Conservation (phyloP, 1,140 invertebrate species). For the Manduca sexta region DNA sequence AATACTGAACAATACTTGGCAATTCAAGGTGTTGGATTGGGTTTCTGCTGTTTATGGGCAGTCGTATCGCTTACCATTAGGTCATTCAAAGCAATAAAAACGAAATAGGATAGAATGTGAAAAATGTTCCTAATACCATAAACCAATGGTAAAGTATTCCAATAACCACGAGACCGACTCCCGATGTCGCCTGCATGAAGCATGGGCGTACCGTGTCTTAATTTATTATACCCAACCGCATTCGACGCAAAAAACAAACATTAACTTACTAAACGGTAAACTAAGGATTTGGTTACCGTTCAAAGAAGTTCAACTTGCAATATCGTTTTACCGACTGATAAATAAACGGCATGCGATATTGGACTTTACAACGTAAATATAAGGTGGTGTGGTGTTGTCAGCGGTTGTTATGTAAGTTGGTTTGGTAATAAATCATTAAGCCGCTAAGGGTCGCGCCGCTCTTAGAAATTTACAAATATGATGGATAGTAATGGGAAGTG, state of each 20-base stretch:
- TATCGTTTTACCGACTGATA: background rate
- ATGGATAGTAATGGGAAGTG: conserved; percentile 56
- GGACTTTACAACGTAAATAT: too few species aligned
- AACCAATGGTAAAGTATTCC: background rate
- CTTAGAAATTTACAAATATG: conserved; percentile 46
- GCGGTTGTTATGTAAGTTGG: conserved; percentile 1
- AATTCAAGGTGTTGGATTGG: too few species aligned
- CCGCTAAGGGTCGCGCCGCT: conserved; percentile 29
- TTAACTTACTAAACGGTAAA: conserved; percentile 63
- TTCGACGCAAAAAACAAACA: conserved; percentile 45
- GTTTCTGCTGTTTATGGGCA: too few species aligned
- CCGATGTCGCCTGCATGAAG: conserved; percentile 32
- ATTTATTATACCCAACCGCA: conserved; percentile 53
- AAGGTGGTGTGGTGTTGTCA: background rate
- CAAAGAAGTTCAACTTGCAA: conserved; percentile 32
- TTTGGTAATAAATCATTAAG: conserved; percentile 48
- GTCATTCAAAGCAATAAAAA: too few species aligned
- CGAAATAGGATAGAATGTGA: too few species aligned
- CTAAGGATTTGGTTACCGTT: conserved; percentile 53
- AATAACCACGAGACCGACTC: conserved; percentile 4
- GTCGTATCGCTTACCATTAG: too few species aligned
- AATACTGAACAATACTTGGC: too few species aligned
- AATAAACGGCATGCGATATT: conserved; percentile 8
- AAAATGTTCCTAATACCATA: background rate
- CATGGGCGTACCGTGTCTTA: conserved; percentile 57